Conservation (phyloP, 2,888 invertebrate species). For the Ophion slaviceki region DNA sequence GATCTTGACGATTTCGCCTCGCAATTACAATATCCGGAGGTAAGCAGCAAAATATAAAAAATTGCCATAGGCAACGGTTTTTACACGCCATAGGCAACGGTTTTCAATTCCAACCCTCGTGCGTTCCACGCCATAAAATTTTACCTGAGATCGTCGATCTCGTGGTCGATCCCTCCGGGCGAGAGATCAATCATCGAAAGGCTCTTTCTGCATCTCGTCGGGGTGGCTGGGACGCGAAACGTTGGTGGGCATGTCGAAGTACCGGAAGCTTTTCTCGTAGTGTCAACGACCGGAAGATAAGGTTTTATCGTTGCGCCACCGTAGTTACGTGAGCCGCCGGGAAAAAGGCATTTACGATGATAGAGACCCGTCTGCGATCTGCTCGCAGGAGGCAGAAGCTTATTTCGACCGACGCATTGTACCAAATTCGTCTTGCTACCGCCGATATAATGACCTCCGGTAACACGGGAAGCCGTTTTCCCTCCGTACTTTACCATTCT, state of each 20-base stretch:
- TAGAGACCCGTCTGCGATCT: conserved; percentile 71
- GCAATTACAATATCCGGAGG: too few relatives aligned
- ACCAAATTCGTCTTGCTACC: conserved; percentile 55
- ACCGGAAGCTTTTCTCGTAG: conserved; percentile 43
- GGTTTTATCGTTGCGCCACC: conserved; percentile 29
- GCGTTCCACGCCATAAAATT: background rate
- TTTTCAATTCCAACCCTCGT: background rate
- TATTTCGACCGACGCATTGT: conserved; percentile 73
- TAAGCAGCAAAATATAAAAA: too few relatives aligned
- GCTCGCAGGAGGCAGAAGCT: conserved; percentile 72
- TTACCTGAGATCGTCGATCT: conserved; percentile 72
- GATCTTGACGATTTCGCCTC: too few relatives aligned
- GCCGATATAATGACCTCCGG: conserved; percentile 57
- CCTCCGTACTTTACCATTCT: conserved; percentile 44
- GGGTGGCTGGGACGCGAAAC: conserved; percentile 58
- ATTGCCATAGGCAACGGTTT: background rate
- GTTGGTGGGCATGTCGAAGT: conserved; percentile 65
- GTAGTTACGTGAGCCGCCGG: conserved; percentile 44
- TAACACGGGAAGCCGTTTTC: conserved; percentile 53
- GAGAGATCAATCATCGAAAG: conserved; percentile 79
- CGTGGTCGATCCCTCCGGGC: conserved; percentile 67
- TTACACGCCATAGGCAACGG: background rate
- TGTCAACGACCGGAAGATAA: conserved; percentile 24
- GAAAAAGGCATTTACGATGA: conserved; percentile 67
- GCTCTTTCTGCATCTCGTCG: conserved; percentile 73